phyloP scores from a whole-genome alignment of 2,113 vertebrate species.

The Sphyrna mokarran region DNA sequence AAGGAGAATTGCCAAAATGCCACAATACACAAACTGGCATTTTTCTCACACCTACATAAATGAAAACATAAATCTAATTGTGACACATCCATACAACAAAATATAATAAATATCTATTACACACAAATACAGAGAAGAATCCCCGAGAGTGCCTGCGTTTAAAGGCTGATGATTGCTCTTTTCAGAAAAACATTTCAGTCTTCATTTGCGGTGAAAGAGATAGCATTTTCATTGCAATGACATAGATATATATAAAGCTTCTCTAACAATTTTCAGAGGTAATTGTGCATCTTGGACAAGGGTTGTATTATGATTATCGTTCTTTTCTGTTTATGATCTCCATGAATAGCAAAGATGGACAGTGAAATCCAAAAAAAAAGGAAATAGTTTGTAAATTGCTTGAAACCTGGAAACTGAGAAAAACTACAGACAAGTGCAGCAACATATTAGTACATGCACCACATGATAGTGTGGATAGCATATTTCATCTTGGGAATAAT shows the following conservation, averaged over 20 bases:
- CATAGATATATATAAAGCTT: neutral
- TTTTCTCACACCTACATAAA: neutral
- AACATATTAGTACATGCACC: neutral
- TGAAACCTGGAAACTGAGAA: neutral
- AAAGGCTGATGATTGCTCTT: neutral
- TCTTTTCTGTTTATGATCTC: neutral
- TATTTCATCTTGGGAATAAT: neutral
- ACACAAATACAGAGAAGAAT: neutral
- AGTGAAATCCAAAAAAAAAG: neutral
- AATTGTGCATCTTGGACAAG: neutral
- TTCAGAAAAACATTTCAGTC: neutral
- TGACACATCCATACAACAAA: neutral
- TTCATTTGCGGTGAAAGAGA: neutral
- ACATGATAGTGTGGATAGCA: too few relatives aligned
- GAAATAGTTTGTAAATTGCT: neutral
- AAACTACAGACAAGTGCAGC: neutral
- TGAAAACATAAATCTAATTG: neutral
- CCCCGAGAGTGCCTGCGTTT: neutral
- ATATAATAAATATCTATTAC: neutral
- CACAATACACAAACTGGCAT: neutral
- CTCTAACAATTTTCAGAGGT: neutral
- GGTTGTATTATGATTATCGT: neutral
- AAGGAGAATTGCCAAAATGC: neutral
- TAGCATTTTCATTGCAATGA: conserved; percentile 13
- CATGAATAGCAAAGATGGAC: neutral